Base-by-base conservation (phyloP, 2,888 invertebrate genomes). In the Punctoribates punctum region DNA sequence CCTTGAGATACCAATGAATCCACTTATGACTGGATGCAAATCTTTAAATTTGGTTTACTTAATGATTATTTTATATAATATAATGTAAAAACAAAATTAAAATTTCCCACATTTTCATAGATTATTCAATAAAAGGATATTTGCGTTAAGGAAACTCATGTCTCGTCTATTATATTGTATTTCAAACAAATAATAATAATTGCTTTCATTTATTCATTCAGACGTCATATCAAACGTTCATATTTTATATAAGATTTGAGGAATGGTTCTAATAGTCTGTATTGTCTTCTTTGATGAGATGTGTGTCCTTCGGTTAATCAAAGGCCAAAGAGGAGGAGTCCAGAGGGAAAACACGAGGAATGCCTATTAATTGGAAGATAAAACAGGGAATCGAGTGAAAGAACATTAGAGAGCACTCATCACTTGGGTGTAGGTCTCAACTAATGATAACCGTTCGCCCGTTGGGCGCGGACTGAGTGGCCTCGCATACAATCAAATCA, bases 291-390 rank as follows among this genome's bases (percentile, higher is more conserved):
- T 17, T 70, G 70, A 70, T 70, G 70, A 46, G 70, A 46, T 34
- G 11, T 25, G 23, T 46, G 70, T 13, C 70, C 70, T 70, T 70
- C 70, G 70, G 38, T 70, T 11, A 62, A 70, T 23, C 25, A 70
- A 70, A 70, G 70, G 70, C 46, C 70, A 70, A 11, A 42, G 42
- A 46, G 70, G 70, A 70, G 70, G 70, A 70, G 70, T 70, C 46
- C 11, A 67, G 23, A 9, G 46, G 20, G 0, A 46, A 46, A 70
- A 38, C 17, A 29, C 34, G n/a, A 65, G 65, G 65, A 34, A 65
- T 65, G 65, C 29, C 27, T 29, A 34, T 34, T 38, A 23, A 46
- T 17, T 38, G 23, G 17, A 65, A 65, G 65, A n/a, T 17, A 51
- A 15, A 51, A 17, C 51, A 4, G 15, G 51, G n/a, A 51, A 65